Conservation (phyloP, 2,113 vertebrate species). For the Terrapene triunguis region DNA sequence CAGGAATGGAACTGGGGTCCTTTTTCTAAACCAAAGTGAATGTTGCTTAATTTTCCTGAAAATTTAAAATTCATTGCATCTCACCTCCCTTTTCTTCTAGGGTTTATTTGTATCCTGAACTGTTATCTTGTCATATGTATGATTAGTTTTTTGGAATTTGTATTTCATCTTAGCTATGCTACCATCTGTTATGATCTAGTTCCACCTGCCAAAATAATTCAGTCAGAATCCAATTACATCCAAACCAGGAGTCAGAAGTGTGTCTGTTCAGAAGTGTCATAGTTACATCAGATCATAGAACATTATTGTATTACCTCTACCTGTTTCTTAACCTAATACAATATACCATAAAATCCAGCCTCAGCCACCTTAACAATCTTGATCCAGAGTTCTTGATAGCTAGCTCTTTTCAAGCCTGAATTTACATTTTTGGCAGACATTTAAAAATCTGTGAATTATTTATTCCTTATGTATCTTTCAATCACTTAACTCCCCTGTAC, state of each 20-base stretch:
- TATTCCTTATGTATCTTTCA: background rate
- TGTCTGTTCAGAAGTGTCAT: background rate
- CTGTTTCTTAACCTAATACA: background rate
- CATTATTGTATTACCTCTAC: background rate
- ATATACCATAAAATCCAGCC: background rate
- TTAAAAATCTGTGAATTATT: background rate
- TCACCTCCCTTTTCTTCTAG: background rate
- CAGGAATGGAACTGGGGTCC: background rate
- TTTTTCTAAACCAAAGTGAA: background rate
- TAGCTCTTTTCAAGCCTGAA: background rate
- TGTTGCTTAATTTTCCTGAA: conserved; percentile 1
- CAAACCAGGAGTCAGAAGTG: conserved; percentile 48
- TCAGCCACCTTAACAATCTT: background rate
- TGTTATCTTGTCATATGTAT: conserved; percentile 57
- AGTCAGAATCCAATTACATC: conserved; percentile 62
- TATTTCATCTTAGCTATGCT: conserved; percentile 68
- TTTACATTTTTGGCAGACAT: background rate
- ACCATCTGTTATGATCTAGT: conserved; percentile 71
- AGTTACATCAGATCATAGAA: background rate
- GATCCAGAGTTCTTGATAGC: background rate
- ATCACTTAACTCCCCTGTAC: background rate
- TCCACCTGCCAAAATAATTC: conserved; percentile 72
- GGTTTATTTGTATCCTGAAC: conserved; percentile 8
- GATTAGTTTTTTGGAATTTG: conserved; percentile 71
- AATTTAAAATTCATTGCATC: background rate